Conservation (phyloP, 2,888 invertebrate genomes). For the Epinotia ramella region DNA sequence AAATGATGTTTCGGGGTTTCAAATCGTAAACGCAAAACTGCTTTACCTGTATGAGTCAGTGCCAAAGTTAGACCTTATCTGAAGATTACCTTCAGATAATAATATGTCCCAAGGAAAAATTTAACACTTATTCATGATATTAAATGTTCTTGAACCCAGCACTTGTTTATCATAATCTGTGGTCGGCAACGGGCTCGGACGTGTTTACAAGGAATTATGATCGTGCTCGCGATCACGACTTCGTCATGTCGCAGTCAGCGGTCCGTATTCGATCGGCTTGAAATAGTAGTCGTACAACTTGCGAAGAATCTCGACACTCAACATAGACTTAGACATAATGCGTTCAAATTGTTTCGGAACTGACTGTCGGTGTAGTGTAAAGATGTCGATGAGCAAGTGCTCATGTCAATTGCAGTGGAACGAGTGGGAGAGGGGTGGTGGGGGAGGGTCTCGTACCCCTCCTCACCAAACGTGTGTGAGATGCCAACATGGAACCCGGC, state of each 20-base stretch:
- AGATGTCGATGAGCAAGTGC: too few relatives aligned
- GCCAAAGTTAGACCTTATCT: too few relatives aligned
- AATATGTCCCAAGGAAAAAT: too few relatives aligned
- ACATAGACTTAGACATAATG: too few relatives aligned
- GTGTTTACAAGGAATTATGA: background rate
- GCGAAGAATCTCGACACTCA: too few relatives aligned
- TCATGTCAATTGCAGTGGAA: constrained; percentile 19
- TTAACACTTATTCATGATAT: too few relatives aligned
- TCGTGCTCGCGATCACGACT: background rate
- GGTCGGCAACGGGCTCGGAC: background rate
- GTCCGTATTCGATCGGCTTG: background rate
- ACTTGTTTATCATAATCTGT: constrained; percentile 1
- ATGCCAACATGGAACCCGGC: constrained; percentile 8
- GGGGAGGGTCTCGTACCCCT: background rate
- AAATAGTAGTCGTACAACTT: background rate
- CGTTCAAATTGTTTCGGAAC: too few relatives aligned
- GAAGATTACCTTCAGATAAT: too few relatives aligned
- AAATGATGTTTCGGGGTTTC: too few relatives aligned
- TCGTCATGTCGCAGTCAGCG: background rate
- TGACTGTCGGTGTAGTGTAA: too few relatives aligned
- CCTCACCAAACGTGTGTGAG: constrained; percentile 19
- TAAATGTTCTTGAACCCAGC: background rate
- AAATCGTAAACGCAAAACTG: too few relatives aligned
- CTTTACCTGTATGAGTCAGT: too few relatives aligned
- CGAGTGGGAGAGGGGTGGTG: background rate